A percentile compares a stretch with the other conserved stretches of the same genome.
Evolutionary conservation across 2,797 vertebrate species (phyloP).

Genomic region (Enteromius fasciolatus): DNA sequence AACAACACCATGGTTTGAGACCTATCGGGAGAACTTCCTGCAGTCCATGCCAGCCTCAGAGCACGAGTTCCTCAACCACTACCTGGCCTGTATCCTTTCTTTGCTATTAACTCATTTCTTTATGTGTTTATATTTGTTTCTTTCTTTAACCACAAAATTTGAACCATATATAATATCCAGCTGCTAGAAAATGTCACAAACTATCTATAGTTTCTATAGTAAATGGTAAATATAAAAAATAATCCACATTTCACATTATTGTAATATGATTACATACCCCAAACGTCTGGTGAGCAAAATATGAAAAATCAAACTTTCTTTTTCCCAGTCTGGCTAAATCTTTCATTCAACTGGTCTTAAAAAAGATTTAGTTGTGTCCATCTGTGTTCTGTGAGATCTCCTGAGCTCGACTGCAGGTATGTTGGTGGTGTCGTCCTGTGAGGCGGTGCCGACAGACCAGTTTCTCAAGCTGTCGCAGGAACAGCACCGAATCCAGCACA

Average conservation of each 20-base stretch:
- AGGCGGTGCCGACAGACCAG: constrained; percentile 90
- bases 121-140: neutral
- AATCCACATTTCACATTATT: neutral
- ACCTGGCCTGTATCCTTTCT: constrained; percentile 97
- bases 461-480: constrained; percentile 97
- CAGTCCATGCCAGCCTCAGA: constrained; percentile 94
- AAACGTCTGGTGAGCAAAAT: neutral
- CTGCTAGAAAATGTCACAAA: neutral
- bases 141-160: neutral
- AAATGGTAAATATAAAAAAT: neutral
- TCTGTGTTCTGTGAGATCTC: constrained; percentile 62
- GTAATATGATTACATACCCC: neutral
- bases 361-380: neutral
- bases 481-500: constrained; percentile 96
- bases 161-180: neutral
- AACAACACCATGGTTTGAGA: constrained; percentile 97
- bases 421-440: constrained; percentile 92
- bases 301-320: neutral
- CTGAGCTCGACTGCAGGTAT: constrained; percentile 79
- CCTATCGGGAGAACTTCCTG: constrained; percentile 94
- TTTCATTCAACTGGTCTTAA: neutral
- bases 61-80: constrained; percentile 97
- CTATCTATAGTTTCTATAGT: neutral
- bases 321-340: neutral
- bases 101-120: neutral